Base-by-base conservation (phyloP, 1,140 invertebrate genomes). In the Pachypeltis micranthus region DNA sequence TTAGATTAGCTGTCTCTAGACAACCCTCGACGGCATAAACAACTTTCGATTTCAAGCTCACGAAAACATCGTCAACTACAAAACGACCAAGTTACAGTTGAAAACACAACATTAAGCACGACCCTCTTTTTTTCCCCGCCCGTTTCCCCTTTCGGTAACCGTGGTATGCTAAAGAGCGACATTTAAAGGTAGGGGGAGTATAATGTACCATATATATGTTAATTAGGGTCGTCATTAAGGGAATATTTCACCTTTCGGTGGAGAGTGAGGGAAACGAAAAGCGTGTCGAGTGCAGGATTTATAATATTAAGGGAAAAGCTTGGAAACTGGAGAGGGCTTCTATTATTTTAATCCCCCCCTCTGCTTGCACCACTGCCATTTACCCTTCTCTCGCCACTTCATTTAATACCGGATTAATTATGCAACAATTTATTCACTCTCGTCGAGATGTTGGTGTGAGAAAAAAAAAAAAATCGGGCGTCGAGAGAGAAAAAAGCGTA, bases 171-270 rank as follows among this genome's bases (percentile, higher is more conserved):
- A 59, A 59, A 28, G 29, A 59, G 25, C 31, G 57, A 59, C 57
- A 59, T 59, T 59, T 59, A 59, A 31, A 7, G 47, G 47, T 10
- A 31, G 28, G 25, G 25, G 26, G 57, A 28, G 57, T n/a, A 25
- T 59, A 59, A 59, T 59, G 57, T 23, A 31, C 57, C 57, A 59
- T 59, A 59, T 59, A 59, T 59, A 59, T 59, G 57, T 59, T 59
- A 59, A 59, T 59, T 59, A 59, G 24, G 57, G 57, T 59, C 57
- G 57, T 59, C 57, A 59, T 59, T 59, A 59, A n/a, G 16, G 28
- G 28, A 4, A 59, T 59, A 59, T 59, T 59, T 59, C 57, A 59
- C 57, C 57, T 59, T 59, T 59, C 57, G 26, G 19, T 25, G 3
- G 26, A 27, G 10, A 2, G 12, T 25, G 4, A 19, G 25, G 27